phyloP scores from a whole-genome alignment of 92 coral and sea anemone species.

The Actinostola sp. region DNA sequence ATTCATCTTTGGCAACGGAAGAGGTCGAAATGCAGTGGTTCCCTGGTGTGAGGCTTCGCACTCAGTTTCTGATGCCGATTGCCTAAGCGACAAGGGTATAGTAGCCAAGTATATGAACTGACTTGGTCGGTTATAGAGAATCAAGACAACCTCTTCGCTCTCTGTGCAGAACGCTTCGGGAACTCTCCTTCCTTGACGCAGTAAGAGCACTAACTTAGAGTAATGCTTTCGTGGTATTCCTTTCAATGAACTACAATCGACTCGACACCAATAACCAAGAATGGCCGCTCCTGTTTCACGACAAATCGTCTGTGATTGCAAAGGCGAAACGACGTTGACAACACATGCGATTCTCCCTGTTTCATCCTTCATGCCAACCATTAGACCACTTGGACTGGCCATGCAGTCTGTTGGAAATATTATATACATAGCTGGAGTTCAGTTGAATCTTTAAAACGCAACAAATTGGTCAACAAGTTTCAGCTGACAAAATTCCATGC shows the following conservation, averaged over 20 bases:
- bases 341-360: slow-evolving; percentile 21
- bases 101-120: neutral
- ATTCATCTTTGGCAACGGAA: slow-evolving; percentile 2
- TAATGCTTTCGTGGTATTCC: neutral
- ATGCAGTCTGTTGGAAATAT: slow-evolving; percentile 60
- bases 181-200: slow-evolving; percentile 1
- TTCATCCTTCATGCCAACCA: slow-evolving; percentile 49
- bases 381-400: slow-evolving; percentile 37
- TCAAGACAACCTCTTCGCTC: slow-evolving; percentile 33
- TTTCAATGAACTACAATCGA: neutral
- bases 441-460: neutral
- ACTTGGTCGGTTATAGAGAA: slow-evolving; percentile 46
- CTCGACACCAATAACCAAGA: slow-evolving; percentile 28
- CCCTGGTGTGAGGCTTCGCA: neutral
- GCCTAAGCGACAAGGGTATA: slow-evolving; percentile 6
- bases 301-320: neutral
- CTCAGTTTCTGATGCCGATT: too few species aligned
- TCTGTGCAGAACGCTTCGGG: slow-evolving; percentile 5
- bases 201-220: neutral
- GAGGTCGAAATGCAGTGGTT: neutral
- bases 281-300: neutral
- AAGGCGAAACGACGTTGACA: slow-evolving; percentile 15
- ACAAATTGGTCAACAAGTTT: neutral
- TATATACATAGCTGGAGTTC: slow-evolving; percentile 23
- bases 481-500: too few species aligned